Base-by-base conservation (phyloP, 92 coral and sea anemone genomes). In the Scolanthus callimorphus region DNA sequence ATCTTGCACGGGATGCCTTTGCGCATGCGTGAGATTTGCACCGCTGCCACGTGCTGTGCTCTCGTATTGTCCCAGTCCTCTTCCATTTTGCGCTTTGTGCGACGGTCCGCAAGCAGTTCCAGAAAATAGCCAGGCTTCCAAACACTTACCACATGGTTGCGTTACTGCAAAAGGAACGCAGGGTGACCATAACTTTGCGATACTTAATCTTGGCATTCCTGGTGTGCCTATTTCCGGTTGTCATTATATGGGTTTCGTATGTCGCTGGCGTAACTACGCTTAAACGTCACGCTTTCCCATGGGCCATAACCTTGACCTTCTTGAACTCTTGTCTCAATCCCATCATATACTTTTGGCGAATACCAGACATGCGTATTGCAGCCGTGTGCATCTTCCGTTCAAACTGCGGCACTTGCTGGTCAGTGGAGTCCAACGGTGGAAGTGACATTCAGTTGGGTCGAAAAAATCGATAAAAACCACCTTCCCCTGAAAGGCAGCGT, bases 281-380 rank as follows among this genome's bases (percentile, higher is more conserved):
- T 15, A 34, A 34, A 15, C 41, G 41, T 34, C 41, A 34, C 41
- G 41, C 41, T 15, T 34, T 34, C 15, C 41, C 41, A 34, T 34
- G 41, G 41, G 41, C 41, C 15, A 15, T 34, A 6, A 34, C 41
- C 8, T 15, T 34, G 8, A 34, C 41, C 8, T 34, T 34, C 15
- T 34, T 34, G 8, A 46, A 46, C 52, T 46, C 52, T 9, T 46
- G 52, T 46, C 22, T 20, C 17, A 46, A 46, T 46, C 52, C 52
- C 17, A 19, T 46, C 4, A 20, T 46, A 9, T 46, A 46, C 22
- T 46, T 46, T 46, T 46, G 52, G 41, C 41, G 41, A 6, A 34
- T 34, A 6, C 41, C 41, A 6, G 41, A 15, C 15, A 34, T 34
- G 41, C 41, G 41, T 34, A 34, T 6, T 15, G 41, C 41, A 6